Percentiles rank a stretch among this genome's conserved stretches.
phyloP scores from a whole-genome alignment of 2,888 invertebrate genomes.

The Tachina lurida region DNA sequence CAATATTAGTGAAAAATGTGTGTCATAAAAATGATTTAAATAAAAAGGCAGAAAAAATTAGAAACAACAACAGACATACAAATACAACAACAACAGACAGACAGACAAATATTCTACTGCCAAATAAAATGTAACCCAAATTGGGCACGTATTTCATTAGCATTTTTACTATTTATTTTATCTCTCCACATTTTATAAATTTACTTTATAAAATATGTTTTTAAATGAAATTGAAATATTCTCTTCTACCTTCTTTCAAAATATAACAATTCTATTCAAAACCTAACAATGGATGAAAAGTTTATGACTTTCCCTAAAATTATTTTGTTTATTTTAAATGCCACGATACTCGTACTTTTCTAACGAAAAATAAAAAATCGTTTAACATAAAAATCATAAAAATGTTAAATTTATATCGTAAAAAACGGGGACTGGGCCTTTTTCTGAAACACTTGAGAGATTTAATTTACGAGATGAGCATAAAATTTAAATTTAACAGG shows the following conservation, averaged over 20 bases:
- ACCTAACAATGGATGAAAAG: slow-evolving; percentile 30
- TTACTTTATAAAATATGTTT: too few species aligned
- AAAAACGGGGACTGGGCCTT: slow-evolving; percentile 31
- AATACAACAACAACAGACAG: not conserved
- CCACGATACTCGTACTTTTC: not conserved
- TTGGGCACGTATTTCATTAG: slow-evolving; percentile 69
- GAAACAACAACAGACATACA: not conserved
- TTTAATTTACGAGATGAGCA: slow-evolving; percentile 62
- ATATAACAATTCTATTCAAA: slow-evolving; percentile 2
- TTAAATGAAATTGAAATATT: too few species aligned
- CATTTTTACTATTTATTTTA: slow-evolving; percentile 64
- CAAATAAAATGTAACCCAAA: slow-evolving; percentile 52
- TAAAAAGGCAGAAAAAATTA: slow-evolving; percentile 30
- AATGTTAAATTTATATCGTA: not conserved
- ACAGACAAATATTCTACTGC: not conserved
- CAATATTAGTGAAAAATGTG: not conserved
- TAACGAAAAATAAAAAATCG: not conserved
- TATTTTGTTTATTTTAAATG: slow-evolving; percentile 45
- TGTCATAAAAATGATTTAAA: not conserved
- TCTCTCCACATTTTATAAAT: too few species aligned
- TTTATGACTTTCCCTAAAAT: slow-evolving; percentile 48
- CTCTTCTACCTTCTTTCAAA: slow-evolving; percentile 24
- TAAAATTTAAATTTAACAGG: slow-evolving; percentile 52
- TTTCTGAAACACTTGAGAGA: slow-evolving; percentile 32
- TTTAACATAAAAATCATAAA: slow-evolving; percentile 50